Evolutionary conservation across 1,140 invertebrate species (phyloP).

Genomic region (Drosophila auraria): DNA sequence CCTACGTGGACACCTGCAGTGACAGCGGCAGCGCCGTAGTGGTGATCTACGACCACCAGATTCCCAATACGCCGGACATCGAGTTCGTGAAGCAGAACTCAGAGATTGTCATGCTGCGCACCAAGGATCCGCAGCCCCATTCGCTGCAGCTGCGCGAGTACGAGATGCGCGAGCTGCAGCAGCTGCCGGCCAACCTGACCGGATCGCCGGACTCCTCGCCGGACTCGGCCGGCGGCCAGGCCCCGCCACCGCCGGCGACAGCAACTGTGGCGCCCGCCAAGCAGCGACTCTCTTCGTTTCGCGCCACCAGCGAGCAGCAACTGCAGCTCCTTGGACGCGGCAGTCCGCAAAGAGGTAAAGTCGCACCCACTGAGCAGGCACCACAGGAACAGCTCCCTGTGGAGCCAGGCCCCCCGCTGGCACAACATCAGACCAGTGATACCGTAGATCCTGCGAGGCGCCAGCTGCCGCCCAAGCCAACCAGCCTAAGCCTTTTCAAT

Average conservation of each 20-base stretch:
- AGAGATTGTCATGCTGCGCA: conserved; percentile 81
- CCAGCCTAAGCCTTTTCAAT: conserved; percentile 74
- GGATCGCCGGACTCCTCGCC: conserved; percentile 69
- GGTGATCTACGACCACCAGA: conserved; percentile 83
- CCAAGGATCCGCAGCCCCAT: conserved; percentile 71
- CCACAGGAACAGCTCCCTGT: conserved; percentile 40
- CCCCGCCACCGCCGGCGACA: conserved; percentile 56
- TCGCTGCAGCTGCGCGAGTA: conserved; percentile 53
- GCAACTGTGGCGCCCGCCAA: conserved; percentile 83
- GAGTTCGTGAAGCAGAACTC: conserved; percentile 84
- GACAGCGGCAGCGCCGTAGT: conserved; percentile 75
- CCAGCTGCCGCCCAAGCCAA: conserved; percentile 74
- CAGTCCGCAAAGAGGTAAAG: conserved; percentile 76
- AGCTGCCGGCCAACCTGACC: conserved; percentile 67
- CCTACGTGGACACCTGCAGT: conserved; percentile 71
- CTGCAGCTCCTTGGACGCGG: conserved; percentile 76
- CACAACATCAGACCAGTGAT: conserved; percentile 22
- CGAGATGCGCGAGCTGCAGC: conserved; percentile 79
- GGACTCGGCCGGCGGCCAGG: conserved; percentile 28
- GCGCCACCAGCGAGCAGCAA: conserved; percentile 80
- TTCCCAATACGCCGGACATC: conserved; percentile 81
- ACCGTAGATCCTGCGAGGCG: conserved; percentile 54
- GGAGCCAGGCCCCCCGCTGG: conserved; percentile 7
- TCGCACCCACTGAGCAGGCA: conserved; percentile 51
- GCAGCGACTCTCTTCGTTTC: conserved; percentile 83